phyloP scores from a whole-genome alignment of 2,113 vertebrate species.

The Atractosteus spatula region DNA sequence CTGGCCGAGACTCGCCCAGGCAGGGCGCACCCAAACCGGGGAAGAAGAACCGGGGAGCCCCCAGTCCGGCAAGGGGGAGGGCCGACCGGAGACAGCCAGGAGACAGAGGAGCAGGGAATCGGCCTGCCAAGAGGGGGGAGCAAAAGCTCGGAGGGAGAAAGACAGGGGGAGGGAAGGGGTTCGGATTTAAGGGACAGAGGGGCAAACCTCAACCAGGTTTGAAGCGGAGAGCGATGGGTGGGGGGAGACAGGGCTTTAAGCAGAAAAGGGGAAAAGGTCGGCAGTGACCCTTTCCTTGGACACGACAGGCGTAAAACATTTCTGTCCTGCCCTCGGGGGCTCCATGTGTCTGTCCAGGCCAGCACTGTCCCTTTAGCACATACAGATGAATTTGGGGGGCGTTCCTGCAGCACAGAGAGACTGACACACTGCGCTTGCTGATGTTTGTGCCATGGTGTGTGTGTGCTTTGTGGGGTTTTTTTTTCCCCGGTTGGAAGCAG shows the following conservation, averaged over 20 bases:
- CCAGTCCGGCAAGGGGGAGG: conserved; percentile 2
- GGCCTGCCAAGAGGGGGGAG: conserved; percentile 29
- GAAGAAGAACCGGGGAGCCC: conserved; percentile 12
- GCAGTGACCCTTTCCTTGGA: background rate
- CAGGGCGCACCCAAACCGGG: background rate
- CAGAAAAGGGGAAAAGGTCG: conserved; percentile 43
- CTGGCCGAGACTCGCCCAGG: background rate
- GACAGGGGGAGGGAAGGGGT: conserved; percentile 35
- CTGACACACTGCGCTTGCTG: too few species aligned
- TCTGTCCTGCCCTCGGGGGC: too few species aligned
- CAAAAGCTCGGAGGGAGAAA: conserved; percentile 35
- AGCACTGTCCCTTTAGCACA: too few species aligned
- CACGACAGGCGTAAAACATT: too few species aligned
- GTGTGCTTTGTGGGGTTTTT: too few species aligned
- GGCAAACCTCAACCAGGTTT: conserved; percentile 23
- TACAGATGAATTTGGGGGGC: too few species aligned
- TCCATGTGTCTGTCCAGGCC: too few species aligned
- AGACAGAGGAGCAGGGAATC: conserved; percentile 22
- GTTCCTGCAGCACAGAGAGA: too few species aligned
- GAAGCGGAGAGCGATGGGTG: conserved; percentile 9
- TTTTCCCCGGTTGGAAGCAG: too few species aligned
- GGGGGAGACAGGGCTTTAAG: conserved; percentile 38
- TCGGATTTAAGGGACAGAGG: conserved; percentile 44
- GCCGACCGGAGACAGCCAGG: conserved; percentile 3
- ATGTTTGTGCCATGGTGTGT: too few species aligned